Base-by-base conservation (phyloP, 2,113 vertebrate genomes). In the Psettodes erumei region DNA sequence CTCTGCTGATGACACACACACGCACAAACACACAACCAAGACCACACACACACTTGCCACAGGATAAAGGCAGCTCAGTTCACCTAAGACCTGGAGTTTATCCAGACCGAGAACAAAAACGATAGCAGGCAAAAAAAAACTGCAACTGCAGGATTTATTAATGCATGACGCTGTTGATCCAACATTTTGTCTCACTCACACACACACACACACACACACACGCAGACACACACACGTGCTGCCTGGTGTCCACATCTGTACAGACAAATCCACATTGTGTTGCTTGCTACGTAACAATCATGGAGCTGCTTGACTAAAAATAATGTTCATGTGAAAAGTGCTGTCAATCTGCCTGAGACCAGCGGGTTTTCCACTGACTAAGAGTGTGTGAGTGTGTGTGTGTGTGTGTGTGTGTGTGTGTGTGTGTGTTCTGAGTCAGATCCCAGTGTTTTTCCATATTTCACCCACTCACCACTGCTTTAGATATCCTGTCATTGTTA, bases 401-500 rank as follows among this genome's bases (percentile, higher is more conserved):
- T 45, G 16, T 40, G 54, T 43, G 71, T 30, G 55, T 43, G 40
- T 37, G 40, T 28, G 50, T 78, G 59, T 43, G 10, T n/a, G n/a
- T 40, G 58, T 32, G 70, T 32, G 58, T 45, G 69, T 86, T 69
- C 56, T 69, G 71, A 87, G 8, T 87, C 73, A 59, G 35, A 32
- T 37, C 58, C 54, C 16, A 8, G 83, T 85, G 78, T 59, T 86
- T 85, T 91, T 91, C 83, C 86, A 83, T 25, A 76, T 63, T 33
- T 2, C 71, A 77, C 75, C 68, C 60, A 6, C 56, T 74, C 72
- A 43, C 69, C 51, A 33, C 28, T 68, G 59, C 77, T 84, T 77
- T 75, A 79, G 63, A 89, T 81, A 86, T 94, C 92, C 91, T 91
- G 87, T 81, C 72, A 93, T 93, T 94, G 93, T 94, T 63, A 43